Evolutionary conservation across 2,797 vertebrate species (phyloP).

Genomic region (Clarias pachynema): DNA sequence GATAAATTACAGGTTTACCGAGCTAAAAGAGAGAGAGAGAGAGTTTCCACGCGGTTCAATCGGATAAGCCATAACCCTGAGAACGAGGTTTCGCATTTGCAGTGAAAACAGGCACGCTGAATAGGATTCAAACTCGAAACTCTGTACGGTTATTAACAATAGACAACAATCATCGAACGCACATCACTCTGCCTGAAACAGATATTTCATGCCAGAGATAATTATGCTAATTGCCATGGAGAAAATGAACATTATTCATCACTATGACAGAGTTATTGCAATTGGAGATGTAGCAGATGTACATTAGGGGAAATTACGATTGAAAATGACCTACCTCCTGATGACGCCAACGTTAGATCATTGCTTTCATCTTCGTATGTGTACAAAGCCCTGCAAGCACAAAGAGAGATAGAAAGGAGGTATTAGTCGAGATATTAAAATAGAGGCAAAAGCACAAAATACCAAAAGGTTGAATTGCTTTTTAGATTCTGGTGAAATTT

Average conservation of each 20-base stretch:
- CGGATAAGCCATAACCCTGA: constrained; percentile 7
- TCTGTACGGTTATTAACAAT: not conserved
- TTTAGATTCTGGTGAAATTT: not conserved
- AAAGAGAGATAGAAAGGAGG: constrained; percentile 11
- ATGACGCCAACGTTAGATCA: constrained; percentile 85
- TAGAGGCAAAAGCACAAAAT: not conserved
- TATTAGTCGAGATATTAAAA: constrained; percentile 3
- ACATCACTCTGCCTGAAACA: not conserved
- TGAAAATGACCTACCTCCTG: constrained; percentile 83
- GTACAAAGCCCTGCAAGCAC: constrained; percentile 87
- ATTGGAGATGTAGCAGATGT: constrained; percentile 20
- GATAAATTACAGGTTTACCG: constrained; percentile 47
- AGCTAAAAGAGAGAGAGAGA: not conserved
- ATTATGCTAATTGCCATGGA: constrained; percentile 41
- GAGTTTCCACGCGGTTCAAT: constrained; percentile 14
- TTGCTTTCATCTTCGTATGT: constrained; percentile 91
- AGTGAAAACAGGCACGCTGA: not conserved
- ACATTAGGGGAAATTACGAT: constrained; percentile 35
- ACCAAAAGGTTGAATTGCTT: not conserved
- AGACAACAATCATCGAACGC: constrained; percentile 8
- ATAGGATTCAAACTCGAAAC: constrained; percentile 30
- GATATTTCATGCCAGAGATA: not conserved
- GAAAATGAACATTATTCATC: constrained; percentile 46
- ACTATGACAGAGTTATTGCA: constrained; percentile 42
- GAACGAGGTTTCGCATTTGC: constrained; percentile 32